These are phyloP conservation scores for Pherbina coryleti DNA, from an alignment of 2,888 invertebrate species.

Conservation along the genomic window DNA sequence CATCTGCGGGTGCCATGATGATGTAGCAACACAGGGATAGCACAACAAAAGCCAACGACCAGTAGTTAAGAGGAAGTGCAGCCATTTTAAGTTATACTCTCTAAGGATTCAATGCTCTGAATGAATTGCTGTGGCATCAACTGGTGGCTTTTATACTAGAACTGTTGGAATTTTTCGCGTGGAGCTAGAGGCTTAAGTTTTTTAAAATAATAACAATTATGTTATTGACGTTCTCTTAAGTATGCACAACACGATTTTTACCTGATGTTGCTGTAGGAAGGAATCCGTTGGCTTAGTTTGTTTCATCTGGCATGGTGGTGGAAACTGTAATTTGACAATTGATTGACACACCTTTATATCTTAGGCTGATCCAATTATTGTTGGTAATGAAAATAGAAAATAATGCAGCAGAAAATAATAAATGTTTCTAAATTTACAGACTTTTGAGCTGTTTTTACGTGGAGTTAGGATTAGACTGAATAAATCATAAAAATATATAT, in stretches of 20 bases:
- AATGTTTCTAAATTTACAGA: neutral
- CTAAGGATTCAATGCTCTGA: neutral
- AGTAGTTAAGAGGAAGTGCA: conserved; percentile 17
- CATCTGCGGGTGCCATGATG: neutral
- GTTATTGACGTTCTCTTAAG: too few relatives aligned
- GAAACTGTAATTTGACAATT: too few relatives aligned
- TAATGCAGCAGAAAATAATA: too few relatives aligned
- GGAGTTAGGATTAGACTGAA: neutral
- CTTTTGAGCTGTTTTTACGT: neutral
- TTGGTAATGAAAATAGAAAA: too few relatives aligned
- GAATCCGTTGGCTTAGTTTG: too few relatives aligned
- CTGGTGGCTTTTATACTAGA: conserved; percentile 11
- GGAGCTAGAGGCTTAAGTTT: neutral
- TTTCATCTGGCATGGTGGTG: too few relatives aligned
- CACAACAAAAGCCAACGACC: neutral
- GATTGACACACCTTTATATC: too few relatives aligned
- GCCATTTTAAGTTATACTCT: conserved; percentile 11
- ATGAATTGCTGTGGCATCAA: neutral
- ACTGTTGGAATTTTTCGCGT: neutral
- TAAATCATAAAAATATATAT: too few relatives aligned
- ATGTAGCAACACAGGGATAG: neutral
- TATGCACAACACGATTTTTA: too few relatives aligned
- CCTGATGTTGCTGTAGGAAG: too few relatives aligned
- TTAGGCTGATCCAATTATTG: too few relatives aligned
- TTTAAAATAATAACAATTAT: neutral